Percentiles rank a stretch among this genome's conserved stretches.
phyloP scores from a whole-genome alignment of 2,888 invertebrate species.

The Pediacus dermestoides region DNA sequence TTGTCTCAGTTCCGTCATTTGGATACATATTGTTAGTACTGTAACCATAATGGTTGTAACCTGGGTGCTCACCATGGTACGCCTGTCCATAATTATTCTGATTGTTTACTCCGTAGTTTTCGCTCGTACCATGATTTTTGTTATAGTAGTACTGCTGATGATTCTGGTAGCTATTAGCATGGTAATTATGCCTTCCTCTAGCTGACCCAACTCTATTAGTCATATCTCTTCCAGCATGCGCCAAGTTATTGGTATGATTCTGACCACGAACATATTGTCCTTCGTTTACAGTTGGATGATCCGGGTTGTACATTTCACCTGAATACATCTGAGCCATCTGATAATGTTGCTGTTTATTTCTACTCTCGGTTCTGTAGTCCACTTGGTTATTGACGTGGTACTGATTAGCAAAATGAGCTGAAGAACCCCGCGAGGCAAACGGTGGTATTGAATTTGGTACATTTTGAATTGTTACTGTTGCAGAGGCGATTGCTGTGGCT shows the following conservation, averaged over 20 bases:
- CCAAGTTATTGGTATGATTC: constrained; percentile 33
- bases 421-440: constrained; percentile 55
- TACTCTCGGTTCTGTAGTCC: constrained; percentile 42
- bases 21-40: constrained; percentile 41
- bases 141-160: constrained; percentile 55
- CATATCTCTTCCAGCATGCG: constrained; percentile 27
- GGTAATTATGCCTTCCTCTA: constrained; percentile 47
- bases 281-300: constrained; percentile 43
- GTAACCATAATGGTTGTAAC: constrained; percentile 46
- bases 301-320: constrained; percentile 48
- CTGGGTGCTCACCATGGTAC: constrained; percentile 40
- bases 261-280: constrained; percentile 42
- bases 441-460: constrained; percentile 59
- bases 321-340: constrained; percentile 31
- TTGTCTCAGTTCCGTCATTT: constrained; percentile 36
- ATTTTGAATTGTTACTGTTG: constrained; percentile 55
- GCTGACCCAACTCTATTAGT: constrained; percentile 31
- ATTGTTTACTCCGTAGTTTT: constrained; percentile 36
- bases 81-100: constrained; percentile 42
- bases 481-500: constrained; percentile 58
- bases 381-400: constrained; percentile 44
- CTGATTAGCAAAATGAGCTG: constrained; percentile 46
- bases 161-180: constrained; percentile 48
- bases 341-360: constrained; percentile 43
- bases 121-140: constrained; percentile 51